Conservation (phyloP, 2,888 invertebrate species). For the Drymonia ruficornis region DNA sequence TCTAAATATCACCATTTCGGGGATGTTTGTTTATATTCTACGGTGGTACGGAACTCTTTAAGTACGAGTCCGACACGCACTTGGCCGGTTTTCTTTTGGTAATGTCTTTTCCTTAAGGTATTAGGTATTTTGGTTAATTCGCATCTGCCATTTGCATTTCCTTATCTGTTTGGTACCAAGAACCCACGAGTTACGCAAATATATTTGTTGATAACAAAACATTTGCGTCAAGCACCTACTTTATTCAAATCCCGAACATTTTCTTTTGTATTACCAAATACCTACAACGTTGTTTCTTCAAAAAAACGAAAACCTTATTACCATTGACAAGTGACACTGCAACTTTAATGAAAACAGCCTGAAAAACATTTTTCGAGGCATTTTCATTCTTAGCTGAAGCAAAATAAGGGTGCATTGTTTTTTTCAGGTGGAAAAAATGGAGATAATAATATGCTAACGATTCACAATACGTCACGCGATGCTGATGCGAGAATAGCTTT, state of each 20-base stretch:
- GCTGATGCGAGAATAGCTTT: conserved; percentile 53
- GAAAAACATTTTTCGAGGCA: conserved; percentile 6
- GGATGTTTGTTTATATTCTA: no score
- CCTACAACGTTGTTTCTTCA: conserved; percentile 20
- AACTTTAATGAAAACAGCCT: conserved; percentile 11
- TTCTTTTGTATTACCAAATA: conserved; percentile 30
- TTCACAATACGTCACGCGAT: conserved; percentile 62
- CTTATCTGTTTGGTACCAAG: no score
- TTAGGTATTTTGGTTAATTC: no score
- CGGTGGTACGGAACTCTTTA: no score
- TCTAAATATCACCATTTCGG: no score
- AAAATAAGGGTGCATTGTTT: conserved; percentile 27
- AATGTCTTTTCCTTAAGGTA: no score
- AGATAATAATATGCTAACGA: conserved; percentile 60
- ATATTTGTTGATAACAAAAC: conserved; percentile 1
- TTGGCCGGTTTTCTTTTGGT: no score
- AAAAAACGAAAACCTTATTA: conserved; percentile 40
- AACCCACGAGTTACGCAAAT: background rate
- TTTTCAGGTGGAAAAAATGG: conserved; percentile 32
- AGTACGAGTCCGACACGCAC: no score
- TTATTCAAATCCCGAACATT: conserved; percentile 17
- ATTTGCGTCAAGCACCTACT: conserved; percentile 12
- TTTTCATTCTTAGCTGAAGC: conserved; percentile 17
- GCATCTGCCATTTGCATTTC: no score
- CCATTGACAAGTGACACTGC: conserved; percentile 42